Percentiles rank a stretch among this genome's conserved stretches.
Conservation (phyloP, 2,113 vertebrate genomes). For the Gallinago jamesoni region DNA sequence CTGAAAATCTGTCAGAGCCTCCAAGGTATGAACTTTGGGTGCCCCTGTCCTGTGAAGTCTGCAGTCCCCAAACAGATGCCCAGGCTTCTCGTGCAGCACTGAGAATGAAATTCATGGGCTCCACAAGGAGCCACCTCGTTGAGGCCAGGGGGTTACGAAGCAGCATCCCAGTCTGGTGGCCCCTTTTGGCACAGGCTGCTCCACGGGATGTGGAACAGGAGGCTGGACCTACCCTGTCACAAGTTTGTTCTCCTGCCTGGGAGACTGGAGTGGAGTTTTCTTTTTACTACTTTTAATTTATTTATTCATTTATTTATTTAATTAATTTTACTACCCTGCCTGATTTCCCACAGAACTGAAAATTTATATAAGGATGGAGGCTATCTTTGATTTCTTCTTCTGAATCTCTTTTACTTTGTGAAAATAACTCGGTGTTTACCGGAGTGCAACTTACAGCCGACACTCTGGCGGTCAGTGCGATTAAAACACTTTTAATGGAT, state of each 20-base stretch:
- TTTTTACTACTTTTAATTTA: neutral
- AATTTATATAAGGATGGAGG: rapidly evolving
- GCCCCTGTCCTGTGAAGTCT: neutral
- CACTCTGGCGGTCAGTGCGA: rapidly evolving
- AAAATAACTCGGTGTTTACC: neutral
- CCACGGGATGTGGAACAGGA: rapidly evolving
- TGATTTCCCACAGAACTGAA: neutral
- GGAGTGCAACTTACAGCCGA: neutral
- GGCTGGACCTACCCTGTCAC: rapidly evolving
- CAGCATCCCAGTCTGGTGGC: rapidly evolving
- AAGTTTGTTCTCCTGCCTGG: neutral
- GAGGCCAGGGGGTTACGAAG: rapidly evolving
- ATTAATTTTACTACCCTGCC: neutral
- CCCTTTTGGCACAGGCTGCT: rapidly evolving
- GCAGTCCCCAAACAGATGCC: no score
- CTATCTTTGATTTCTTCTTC: neutral
- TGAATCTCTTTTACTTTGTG: no score
- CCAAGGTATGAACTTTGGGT: rapidly evolving
- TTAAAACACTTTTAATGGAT: rapidly evolving
- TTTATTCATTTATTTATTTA: neutral
- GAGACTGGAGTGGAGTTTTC: neutral
- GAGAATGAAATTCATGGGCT: neutral
- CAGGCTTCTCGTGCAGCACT: rapidly evolving
- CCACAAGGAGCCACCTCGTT: neutral
- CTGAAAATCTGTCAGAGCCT: neutral